These are phyloP conservation scores for Drosophila colorata DNA, from an alignment of 2,888 invertebrate species.

Conservation along the genomic window DNA sequence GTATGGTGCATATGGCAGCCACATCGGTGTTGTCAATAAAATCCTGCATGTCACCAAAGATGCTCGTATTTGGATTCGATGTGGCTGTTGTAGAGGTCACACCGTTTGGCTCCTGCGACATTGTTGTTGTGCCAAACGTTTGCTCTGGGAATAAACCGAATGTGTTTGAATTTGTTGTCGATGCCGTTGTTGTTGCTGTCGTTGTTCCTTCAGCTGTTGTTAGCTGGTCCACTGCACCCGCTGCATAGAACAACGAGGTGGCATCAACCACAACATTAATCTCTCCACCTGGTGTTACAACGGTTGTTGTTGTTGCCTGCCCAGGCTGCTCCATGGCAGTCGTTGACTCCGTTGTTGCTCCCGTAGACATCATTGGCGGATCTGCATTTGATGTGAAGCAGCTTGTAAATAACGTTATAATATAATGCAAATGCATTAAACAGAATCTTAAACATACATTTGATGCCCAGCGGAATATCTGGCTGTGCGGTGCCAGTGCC, in stretches of 20 bases:
- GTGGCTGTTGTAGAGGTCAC: not conserved
- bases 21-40: slow-evolving; percentile 68
- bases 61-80: slow-evolving; percentile 30
- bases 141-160: slow-evolving; percentile 50
- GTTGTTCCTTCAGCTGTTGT: not conserved
- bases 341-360: not conserved
- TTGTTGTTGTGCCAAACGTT: slow-evolving; percentile 21
- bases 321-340: slow-evolving; percentile 1
- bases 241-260: slow-evolving; percentile 59
- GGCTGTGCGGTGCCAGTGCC: not conserved
- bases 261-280: slow-evolving; percentile 66
- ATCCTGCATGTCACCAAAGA: slow-evolving; percentile 71
- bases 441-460: slow-evolving; percentile 43
- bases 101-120: slow-evolving; percentile 2
- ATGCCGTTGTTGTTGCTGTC: slow-evolving; percentile 5
- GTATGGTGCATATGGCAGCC: slow-evolving; percentile 74
- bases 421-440: not conserved
- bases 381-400: slow-evolving; percentile 40
- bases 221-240: slow-evolving; percentile 4
- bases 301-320: slow-evolving; percentile 40
- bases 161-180: slow-evolving; percentile 12
- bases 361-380: slow-evolving; percentile 25
- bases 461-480: slow-evolving; percentile 58
- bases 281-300: slow-evolving; percentile 37
- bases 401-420: slow-evolving; percentile 13